Evolutionary conservation across 2,797 vertebrate species (phyloP), one percentile per base, ranked within the genome.

Genomic region (Lepidocolaptes lacrymiger): DNA sequence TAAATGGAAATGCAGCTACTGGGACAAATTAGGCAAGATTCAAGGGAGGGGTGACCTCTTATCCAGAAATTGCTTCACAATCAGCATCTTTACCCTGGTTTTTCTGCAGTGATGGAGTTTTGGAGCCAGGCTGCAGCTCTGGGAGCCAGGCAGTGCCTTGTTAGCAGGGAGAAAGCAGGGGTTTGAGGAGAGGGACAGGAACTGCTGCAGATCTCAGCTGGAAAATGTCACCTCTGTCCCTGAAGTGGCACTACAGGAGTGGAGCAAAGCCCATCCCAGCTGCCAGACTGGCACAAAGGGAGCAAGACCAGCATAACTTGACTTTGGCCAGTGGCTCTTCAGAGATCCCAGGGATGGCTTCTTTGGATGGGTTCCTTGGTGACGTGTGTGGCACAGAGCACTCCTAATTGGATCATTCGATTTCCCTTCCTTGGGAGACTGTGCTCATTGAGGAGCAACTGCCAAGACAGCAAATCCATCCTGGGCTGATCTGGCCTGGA

Each of bases 251-350:
- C 10, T 3, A 14, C 2, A 22, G 30, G 66, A 54, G 27, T 10
- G 3, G 9, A 85, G 3, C 44, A 58, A 30, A 76, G 41, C 61
- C 46, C 56, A 46, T 0, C 21, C 7, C 54, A 39, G 85, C 56
- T 44, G 14, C 79, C 2, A 10, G 64, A 7, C 5, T 0, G 1
- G 58, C 63, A 80, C 85, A 59, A 64, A 30, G 20, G 1, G 6
- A 76, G 36, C 1, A 1, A 56, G 64, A 44, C 37, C 63, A 32
- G 7, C 2, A 0, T 5, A 64, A n/a, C 37, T 18, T 1, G 3
- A 56, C 18, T 37, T 11, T 43, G 73, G 51, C 58, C 62, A 28
- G 16, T 6, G 13, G 69, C 46, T 74, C 51, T 4, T 3, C 39
- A 24, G 76, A 55, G 55, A 58, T 5, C 41, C 91, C 14, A 21